A percentile compares a stretch with the other conserved stretches of the same genome.
Conservation (phyloP, 1,140 invertebrate genomes). For the Thaumatotibia leucotreta region DNA sequence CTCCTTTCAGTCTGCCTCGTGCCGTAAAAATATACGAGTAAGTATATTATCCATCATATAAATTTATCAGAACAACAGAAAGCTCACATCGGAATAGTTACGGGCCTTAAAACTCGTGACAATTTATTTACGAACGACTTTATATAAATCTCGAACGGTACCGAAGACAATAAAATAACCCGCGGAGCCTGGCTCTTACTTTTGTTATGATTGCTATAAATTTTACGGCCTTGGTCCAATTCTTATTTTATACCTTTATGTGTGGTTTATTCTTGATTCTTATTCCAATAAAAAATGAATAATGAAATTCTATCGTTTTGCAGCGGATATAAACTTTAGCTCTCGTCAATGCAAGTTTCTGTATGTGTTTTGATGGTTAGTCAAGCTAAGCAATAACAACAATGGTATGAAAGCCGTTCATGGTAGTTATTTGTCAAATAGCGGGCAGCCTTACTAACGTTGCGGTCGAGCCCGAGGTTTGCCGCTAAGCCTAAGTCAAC, state of each 20-base stretch:
- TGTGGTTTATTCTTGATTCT: conserved; percentile 10
- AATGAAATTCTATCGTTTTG: background rate
- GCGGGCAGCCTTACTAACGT: background rate
- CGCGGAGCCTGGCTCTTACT: background rate
- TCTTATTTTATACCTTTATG: conserved; percentile 13
- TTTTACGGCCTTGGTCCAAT: conserved; percentile 8
- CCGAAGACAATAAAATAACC: conserved; percentile 6
- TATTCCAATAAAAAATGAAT: background rate
- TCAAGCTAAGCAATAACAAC: background rate
- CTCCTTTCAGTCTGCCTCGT: background rate
- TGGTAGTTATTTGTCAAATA: conserved; percentile 3
- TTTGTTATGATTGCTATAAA: conserved; percentile 13
- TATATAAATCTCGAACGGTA: conserved; percentile 12
- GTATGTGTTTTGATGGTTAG: background rate
- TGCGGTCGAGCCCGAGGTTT: background rate
- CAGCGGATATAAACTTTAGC: background rate
- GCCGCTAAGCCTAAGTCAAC: background rate
- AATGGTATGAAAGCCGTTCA: background rate
- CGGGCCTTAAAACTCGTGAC: conserved; percentile 4
- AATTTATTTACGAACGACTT: conserved; percentile 10
- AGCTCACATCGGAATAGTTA: background rate
- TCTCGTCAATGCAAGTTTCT: background rate
- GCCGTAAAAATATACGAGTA: background rate
- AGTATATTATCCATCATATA: background rate
- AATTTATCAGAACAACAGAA: background rate